phyloP scores from a whole-genome alignment of 2,797 vertebrate species.

The Galago senegalensis region DNA sequence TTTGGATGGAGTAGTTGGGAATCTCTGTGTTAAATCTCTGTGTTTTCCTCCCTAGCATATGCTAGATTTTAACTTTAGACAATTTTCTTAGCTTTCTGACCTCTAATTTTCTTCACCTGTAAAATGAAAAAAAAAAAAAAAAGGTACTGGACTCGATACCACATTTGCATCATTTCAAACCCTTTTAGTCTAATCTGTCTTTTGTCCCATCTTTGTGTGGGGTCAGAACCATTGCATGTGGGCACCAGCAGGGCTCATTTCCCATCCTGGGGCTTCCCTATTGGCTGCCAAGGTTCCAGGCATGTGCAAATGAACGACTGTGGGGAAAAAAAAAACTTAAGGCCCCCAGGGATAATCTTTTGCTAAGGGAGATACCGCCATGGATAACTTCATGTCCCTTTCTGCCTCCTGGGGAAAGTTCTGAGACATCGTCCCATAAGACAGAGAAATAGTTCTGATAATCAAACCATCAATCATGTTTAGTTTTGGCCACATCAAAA shows the following conservation, averaged over 20 bases:
- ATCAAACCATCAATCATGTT: background rate
- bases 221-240: background rate
- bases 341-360: background rate
- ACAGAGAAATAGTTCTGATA: rapidly evolving
- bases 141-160: background rate
- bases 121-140: background rate
- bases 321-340: background rate
- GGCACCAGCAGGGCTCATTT: background rate
- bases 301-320: background rate
- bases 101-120: background rate
- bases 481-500: background rate
- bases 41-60: background rate
- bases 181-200: background rate
- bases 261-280: background rate
- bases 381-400: background rate
- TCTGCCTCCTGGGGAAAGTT: background rate
- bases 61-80: background rate
- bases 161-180: background rate
- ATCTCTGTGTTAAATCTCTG: background rate
- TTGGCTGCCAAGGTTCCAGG: background rate
- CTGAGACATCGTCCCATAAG: background rate
- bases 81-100: background rate
- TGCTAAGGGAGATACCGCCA: background rate
- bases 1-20: background rate
- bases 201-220: background rate